These are phyloP conservation scores for Chlorops oryzae DNA, from an alignment of 1,140 invertebrate genomes.

Conservation along the genomic window DNA sequence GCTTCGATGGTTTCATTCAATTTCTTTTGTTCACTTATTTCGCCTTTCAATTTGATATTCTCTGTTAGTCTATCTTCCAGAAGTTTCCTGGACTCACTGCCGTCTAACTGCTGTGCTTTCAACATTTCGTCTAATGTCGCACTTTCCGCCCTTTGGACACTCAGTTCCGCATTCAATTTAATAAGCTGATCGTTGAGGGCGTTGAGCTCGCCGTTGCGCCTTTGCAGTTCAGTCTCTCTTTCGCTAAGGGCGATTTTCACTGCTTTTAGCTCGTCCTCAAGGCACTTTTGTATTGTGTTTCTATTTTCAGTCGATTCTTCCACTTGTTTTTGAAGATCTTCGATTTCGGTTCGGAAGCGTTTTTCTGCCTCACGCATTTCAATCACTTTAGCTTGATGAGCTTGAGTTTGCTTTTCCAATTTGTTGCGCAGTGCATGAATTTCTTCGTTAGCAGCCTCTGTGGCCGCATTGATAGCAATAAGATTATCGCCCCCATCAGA, in stretches of 20 bases:
- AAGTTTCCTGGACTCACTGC: slow-evolving; percentile 9
- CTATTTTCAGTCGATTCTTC: too few relatives aligned
- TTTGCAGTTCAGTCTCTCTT: too few relatives aligned
- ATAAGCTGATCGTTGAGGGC: slow-evolving; percentile 27
- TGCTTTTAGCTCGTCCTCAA: slow-evolving; percentile 34
- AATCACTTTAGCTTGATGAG: slow-evolving; percentile 29
- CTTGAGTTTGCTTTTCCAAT: slow-evolving; percentile 26
- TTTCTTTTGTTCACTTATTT: slow-evolving; percentile 21
- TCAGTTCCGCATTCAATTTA: slow-evolving; percentile 39
- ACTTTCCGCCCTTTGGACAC: slow-evolving; percentile 40
- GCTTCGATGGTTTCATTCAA: slow-evolving; percentile 61
- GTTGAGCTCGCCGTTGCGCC: slow-evolving; percentile 30
- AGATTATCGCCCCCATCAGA: slow-evolving; percentile 22
- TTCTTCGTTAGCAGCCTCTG: slow-evolving; percentile 41
- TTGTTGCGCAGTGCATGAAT: slow-evolving; percentile 46
- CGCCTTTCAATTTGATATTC: slow-evolving; percentile 10
- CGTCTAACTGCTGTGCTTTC: slow-evolving; percentile 19
- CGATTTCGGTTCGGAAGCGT: slow-evolving; percentile 46
- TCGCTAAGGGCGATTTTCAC: too few relatives aligned
- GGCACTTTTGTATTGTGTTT: slow-evolving; percentile 28
- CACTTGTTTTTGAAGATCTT: slow-evolving; percentile 46
- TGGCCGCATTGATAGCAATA: slow-evolving; percentile 15
- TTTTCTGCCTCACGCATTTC: slow-evolving; percentile 39
- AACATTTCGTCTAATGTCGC: slow-evolving; percentile 43
- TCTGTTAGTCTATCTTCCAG: slow-evolving; percentile 12